Evolutionary conservation across 64 coral and sea anemone species (phyloP), one percentile per base, ranked within the genome.

Genomic region (Pocillopora damicornis): DNA sequence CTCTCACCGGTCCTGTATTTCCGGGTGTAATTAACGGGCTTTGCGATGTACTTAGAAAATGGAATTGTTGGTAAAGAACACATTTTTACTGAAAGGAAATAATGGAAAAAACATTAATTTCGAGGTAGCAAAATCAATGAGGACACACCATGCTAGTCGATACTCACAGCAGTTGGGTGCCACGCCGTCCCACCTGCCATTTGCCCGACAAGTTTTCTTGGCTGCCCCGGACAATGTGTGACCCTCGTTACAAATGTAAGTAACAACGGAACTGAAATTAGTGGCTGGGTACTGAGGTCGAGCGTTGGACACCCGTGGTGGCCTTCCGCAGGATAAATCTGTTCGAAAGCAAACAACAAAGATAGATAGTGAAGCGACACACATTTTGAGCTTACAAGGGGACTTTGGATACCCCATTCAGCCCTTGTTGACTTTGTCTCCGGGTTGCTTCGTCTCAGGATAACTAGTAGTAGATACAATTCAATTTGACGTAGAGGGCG

Each of bases 161-260:
- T 77, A 76, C 86, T 60, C 72, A 85, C 81, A 85, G 65, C 90
- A 91, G 23, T 36, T 91, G 13, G 90, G 90, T 18, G 76, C 60
- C 59, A 66, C 62, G 26, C 74, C 82, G 22, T 87, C 73, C 90
- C 90, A 91, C 18, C 12, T n/a, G 61, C 63, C 83, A 51, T 35
- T 73, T 26, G 37, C 67, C 22, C 72, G 75, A 11, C 90, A 91
- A 60, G 82, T 59, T 63, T 82, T 79, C 23, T 78, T 35, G 2
- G 61, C 13, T 72, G 81, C 75, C 5, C 90, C 90, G 25, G 58
- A 36, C 58, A 91, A 79, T 8, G 61, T 87, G 83, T 87, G 87
- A 35, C 90, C 90, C 58, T 61, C 30, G 56, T 87, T 73, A 63
- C 90, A 91, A 61, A 36, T 35, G 63, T 79, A 91, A 20, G 62